Percentiles rank a stretch among this genome's conserved stretches.
These are phyloP conservation scores for Aplysina aerophoba DNA, from an alignment of 37 sponge, comb jelly and placozoan species.

Conservation along the genomic window DNA sequence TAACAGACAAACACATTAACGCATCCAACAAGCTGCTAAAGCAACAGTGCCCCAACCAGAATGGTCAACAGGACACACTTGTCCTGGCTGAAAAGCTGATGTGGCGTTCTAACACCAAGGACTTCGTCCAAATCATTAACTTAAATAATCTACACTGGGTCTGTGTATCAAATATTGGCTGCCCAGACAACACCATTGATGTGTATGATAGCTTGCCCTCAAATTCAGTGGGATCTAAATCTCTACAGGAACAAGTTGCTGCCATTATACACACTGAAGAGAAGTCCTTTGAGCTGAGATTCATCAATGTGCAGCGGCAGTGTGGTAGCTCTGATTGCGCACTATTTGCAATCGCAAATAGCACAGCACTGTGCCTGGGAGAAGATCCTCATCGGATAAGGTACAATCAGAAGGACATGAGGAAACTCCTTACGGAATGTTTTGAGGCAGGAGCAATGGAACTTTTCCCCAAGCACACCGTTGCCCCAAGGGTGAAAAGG, in stretches of 20 bases:
- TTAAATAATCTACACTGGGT: conserved; percentile 42
- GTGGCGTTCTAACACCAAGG: conserved; percentile 6
- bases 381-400: conserved; percentile 1
- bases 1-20: conserved; percentile 35
- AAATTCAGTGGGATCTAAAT: conserved; percentile 29
- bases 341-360: conserved; percentile 14
- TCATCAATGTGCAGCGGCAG: conserved; percentile 31
- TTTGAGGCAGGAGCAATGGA: conserved; percentile 10
- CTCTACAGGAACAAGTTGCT: background rate
- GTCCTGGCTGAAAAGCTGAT: conserved; percentile 13
- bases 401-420: conserved; percentile 8
- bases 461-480: conserved; percentile 5
- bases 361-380: conserved; percentile 2
- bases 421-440: conserved; percentile 2
- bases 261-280: background rate
- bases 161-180: conserved; percentile 39
- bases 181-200: conserved; percentile 16
- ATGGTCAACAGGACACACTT: conserved; percentile 46
- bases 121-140: conserved; percentile 47
- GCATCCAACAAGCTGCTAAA: conserved; percentile 26
- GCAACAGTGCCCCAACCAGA: conserved; percentile 23
- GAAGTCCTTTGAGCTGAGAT: background rate
- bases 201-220: conserved; percentile 23
- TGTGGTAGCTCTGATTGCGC: conserved; percentile 24
- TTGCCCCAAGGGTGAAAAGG: conserved; percentile 23